Percentiles rank a stretch among this genome's conserved stretches.
Evolutionary conservation across 1,140 invertebrate species (phyloP).

Genomic region (Vollenhovia emeryi): DNA sequence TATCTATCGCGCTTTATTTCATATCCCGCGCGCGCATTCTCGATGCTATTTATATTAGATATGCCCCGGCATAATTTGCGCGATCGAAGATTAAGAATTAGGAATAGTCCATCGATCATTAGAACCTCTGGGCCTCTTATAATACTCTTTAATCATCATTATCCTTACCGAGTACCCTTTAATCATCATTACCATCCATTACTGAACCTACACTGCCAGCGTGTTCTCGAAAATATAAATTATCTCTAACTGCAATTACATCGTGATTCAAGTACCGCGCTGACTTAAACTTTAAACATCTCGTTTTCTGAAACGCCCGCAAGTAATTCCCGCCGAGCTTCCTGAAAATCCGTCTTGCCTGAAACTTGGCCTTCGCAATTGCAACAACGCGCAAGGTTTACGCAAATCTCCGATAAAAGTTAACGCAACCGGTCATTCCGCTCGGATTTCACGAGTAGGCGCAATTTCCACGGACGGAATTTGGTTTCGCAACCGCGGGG

Average conservation of each 20-base stretch:
- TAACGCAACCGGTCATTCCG: not conserved
- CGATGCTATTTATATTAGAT: conserved; percentile 26
- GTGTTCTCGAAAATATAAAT: conserved; percentile 46
- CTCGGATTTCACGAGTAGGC: not conserved
- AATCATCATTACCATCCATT: conserved; percentile 53
- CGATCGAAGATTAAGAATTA: conserved; percentile 28
- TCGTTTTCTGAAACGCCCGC: not conserved
- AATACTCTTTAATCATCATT: conserved; percentile 53
- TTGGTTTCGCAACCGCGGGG: not conserved
- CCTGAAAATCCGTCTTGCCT: not conserved
- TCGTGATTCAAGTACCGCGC: not conserved
- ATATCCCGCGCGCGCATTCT: too few species aligned
- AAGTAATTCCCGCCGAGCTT: not conserved
- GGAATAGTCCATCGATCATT: conserved; percentile 39
- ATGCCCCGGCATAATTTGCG: not conserved
- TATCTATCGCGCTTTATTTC: not conserved
- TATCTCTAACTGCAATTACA: conserved; percentile 21
- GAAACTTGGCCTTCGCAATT: not conserved
- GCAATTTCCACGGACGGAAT: too few species aligned
- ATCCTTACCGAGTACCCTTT: conserved; percentile 11
- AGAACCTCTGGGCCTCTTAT: not conserved
- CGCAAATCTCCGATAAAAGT: not conserved
- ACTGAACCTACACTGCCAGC: conserved; percentile 11
- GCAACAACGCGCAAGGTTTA: not conserved
- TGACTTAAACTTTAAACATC: not conserved